Evolutionary conservation across 30 jellyfish, hydroid and myxozoan genomes (phyloP), one percentile per base, ranked within the genome.

Genomic region (Catostylus mosaicus): DNA sequence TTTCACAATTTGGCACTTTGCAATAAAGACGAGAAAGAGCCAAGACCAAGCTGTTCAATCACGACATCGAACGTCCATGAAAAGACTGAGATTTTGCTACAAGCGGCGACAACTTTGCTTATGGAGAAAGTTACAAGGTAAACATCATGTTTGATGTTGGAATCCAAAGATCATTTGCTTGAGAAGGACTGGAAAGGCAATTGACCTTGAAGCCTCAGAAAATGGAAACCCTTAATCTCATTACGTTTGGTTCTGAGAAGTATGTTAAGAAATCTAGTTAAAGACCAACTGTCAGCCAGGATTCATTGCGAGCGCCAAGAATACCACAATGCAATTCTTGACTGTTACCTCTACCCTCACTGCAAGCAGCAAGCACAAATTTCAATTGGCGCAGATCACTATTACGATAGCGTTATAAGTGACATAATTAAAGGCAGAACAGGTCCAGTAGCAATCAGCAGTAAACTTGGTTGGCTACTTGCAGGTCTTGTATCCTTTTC

Each of bases 381-480:
- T 6, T 66, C 31, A 26, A 66, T 66, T 8, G 78, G 78, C 78
- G 59, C 78, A 12, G 24, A 66, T 66, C 57, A 66, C 57, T 29
- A 2, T 30, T 33, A 66, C 29, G 78, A 54, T 54, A 30, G 48
- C 60, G 75, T 50, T 18, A 48, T 56, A 43, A 60, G 87, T 54
- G 60, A 75, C 7, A 54, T 47, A 4, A 31, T 73, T 30, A 40
- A 43, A 40, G 85, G 85, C 73, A 73, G 73, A 81, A 48, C 74
- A 50, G 87, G 78, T 24, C 87, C 87, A 20, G 75, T 75, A 37
- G 87, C 87, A 19, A 30, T 75, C 29, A 56, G 75, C 71, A 38
- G 72, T 35, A 73, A 10, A 48, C 77, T 73, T 37, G 85, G 85
- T 73, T 73, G 71, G 54, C 75, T 75, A 4, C 59, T 50, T 22